These are phyloP conservation scores for Meiosimyza decipiens DNA, from an alignment of 2,888 invertebrate genomes.

Conservation along the genomic window DNA sequence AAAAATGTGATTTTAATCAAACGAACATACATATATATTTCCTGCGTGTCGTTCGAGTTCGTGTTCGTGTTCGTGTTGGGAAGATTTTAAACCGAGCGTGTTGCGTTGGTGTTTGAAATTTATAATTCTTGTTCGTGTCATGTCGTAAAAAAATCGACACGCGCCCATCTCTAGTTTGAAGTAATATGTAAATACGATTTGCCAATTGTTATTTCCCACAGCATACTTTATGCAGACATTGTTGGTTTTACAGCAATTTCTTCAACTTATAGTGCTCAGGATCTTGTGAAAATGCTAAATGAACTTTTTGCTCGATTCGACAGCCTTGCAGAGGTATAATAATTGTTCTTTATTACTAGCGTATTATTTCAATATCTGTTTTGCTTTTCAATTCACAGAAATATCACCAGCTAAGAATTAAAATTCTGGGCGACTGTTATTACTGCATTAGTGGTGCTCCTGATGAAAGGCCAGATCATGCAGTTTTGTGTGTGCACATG, in stretches of 20 bases:
- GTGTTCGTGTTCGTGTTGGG: no score
- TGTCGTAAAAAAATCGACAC: no score
- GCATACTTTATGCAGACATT: conserved; percentile 97
- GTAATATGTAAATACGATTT: not conserved
- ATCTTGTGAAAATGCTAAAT: conserved; percentile 94
- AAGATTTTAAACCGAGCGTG: no score
- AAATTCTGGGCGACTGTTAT: conserved; percentile 97
- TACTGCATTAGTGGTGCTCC: conserved; percentile 98
- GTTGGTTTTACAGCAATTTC: conserved; percentile 98
- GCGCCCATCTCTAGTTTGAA: not conserved
- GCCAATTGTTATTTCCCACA: conserved; percentile 59
- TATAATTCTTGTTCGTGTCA: no score
- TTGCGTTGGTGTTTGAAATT: no score
- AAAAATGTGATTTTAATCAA: no score
- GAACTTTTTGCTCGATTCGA: conserved; percentile 96
- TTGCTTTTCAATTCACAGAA: conserved; percentile 70
- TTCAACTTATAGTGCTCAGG: conserved; percentile 94
- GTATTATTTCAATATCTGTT: conserved; percentile 37
- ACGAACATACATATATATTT: no score
- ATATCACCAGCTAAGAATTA: conserved; percentile 93
- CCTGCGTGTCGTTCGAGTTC: no score
- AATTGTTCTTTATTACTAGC: conserved; percentile 47
- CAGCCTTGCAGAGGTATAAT: conserved; percentile 80
- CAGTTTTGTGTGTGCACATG: conserved; percentile 94
- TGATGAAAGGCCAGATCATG: conserved; percentile 89